These are phyloP conservation scores for Leuciscus waleckii DNA, from an alignment of 2,797 vertebrate genomes.

Conservation along the genomic window DNA sequence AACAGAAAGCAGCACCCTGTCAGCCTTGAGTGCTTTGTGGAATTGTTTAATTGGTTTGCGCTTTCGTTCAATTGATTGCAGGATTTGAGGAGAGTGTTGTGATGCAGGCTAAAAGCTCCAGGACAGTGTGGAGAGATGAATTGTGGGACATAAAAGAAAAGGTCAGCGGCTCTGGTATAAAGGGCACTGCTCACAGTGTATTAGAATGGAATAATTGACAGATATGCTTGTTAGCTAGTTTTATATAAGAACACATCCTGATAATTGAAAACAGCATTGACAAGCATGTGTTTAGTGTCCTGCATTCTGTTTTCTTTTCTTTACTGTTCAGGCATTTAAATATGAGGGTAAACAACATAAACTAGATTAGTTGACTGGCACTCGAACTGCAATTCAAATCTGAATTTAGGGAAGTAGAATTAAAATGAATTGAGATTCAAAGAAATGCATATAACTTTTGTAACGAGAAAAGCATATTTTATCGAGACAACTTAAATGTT, in stretches of 20 bases:
- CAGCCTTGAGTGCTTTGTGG: constrained; percentile 78
- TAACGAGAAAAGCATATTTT: no score
- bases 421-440: no score
- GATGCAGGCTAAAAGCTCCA: constrained; percentile 56
- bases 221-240: constrained; percentile 49
- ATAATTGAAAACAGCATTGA: constrained; percentile 45
- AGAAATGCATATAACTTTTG: no score
- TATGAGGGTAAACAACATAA: background rate
- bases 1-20: constrained; percentile 69
- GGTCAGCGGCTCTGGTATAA: constrained; percentile 77
- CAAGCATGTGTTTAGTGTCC: constrained; percentile 10
- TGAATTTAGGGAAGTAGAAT: no score
- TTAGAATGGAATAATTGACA: constrained; percentile 78
- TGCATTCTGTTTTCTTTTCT: background rate
- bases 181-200: constrained; percentile 75
- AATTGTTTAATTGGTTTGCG: constrained; percentile 80
- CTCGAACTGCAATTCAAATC: background rate
- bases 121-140: constrained; percentile 61
- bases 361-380: background rate
- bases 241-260: constrained; percentile 32
- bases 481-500: no score
- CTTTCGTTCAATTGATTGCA: constrained; percentile 74
- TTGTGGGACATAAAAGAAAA: constrained; percentile 70
- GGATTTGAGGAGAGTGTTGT: constrained; percentile 46
- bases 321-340: background rate